Conservation (phyloP, 2,888 invertebrate species). For the Cordilura impudica region DNA sequence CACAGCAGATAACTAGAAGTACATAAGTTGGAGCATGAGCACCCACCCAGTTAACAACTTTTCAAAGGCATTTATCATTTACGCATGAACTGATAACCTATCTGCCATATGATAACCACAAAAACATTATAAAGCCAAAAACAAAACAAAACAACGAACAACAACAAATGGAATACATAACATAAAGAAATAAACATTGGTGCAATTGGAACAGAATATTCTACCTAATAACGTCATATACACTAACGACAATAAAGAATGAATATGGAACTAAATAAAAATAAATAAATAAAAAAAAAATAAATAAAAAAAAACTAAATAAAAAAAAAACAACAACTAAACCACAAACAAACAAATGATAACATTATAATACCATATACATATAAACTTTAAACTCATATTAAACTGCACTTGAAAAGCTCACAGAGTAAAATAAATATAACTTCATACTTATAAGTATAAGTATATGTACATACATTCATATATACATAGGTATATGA, state of each 20-base stretch:
- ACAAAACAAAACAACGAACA: constrained; percentile 9
- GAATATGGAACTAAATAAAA: not conserved
- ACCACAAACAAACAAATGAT: not conserved
- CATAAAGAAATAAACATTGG: constrained; percentile 6
- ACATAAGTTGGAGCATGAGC: not conserved
- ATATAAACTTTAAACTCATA: constrained; percentile 20
- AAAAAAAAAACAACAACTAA: not conserved
- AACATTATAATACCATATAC: constrained; percentile 13
- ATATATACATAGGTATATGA: not conserved
- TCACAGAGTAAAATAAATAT: not conserved
- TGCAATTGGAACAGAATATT: constrained; percentile 15
- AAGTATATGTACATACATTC: not conserved
- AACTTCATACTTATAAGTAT: not conserved
- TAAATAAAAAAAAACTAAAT: not conserved
- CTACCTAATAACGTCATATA: not conserved
- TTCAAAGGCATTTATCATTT: constrained; percentile 60
- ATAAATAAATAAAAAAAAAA: constrained; percentile 1
- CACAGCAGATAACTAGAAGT: not conserved
- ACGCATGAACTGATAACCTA: constrained; percentile 61
- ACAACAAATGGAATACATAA: not conserved
- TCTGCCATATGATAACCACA: constrained; percentile 47
- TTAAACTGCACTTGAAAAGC: constrained; percentile 41
- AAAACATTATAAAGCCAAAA: not conserved
- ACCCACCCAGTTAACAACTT: constrained; percentile 47
- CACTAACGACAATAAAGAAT: not conserved